A percentile compares a stretch with the other conserved stretches of the same genome.
phyloP scores from a whole-genome alignment of 53 echinoderm and acorn worm genomes.

The Paelopatides confundens region DNA sequence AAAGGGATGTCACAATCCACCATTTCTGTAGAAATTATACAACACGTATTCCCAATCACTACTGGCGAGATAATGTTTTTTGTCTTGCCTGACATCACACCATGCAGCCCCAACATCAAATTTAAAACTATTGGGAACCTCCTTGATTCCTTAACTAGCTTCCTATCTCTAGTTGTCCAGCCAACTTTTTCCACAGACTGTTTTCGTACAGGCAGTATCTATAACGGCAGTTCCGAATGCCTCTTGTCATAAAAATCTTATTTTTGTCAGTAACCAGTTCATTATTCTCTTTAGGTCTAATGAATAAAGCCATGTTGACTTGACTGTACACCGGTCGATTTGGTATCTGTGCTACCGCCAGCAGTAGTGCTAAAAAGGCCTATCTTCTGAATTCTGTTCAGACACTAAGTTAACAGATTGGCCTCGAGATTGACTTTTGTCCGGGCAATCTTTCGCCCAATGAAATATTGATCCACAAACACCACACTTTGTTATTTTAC shows the following conservation, averaged over 20 bases:
- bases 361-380: too few species aligned
- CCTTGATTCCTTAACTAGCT: not conserved
- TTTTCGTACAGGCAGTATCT: conserved; percentile 50
- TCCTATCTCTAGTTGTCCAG: not conserved
- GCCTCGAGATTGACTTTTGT: conserved; percentile 5
- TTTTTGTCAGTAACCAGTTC: too few species aligned
- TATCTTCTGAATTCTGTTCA: not conserved
- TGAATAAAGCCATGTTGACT: not conserved
- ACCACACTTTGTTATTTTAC: not conserved
- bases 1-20: conserved; percentile 63
- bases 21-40: conserved; percentile 45
- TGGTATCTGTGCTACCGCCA: too few species aligned
- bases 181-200: conserved; percentile 43
- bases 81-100: not conserved
- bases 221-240: not conserved
- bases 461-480: conserved; percentile 37
- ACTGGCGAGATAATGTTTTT: not conserved
- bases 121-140: conserved; percentile 31
- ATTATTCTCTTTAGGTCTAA: not conserved
- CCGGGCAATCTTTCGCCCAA: conserved; percentile 41
- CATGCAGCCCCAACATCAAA: conserved; percentile 40
- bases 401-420: not conserved
- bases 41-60: conserved; percentile 21
- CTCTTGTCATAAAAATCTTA: not conserved
- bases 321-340: not conserved